A percentile compares a stretch with the other conserved stretches of the same genome.
phyloP scores from a whole-genome alignment of 2,888 invertebrate species.

The Melolontha melolontha region DNA sequence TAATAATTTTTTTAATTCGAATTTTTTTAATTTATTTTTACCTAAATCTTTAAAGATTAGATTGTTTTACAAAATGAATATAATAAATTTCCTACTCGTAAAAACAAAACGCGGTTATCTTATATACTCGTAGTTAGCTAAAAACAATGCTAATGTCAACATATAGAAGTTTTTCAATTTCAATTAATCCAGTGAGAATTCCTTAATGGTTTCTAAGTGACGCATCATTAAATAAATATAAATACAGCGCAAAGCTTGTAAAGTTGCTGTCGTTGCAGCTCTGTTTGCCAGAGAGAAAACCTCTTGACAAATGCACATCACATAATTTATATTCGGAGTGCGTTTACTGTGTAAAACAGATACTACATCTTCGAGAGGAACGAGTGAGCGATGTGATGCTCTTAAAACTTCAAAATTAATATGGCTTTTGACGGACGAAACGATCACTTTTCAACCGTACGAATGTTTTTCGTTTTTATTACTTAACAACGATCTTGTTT shows the following conservation, averaged over 20 bases:
- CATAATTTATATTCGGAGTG: slow-evolving; percentile 32
- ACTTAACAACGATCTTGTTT: slow-evolving; percentile 1
- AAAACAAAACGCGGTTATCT: too few species aligned
- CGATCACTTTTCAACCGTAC: slow-evolving; percentile 26
- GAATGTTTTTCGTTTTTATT: slow-evolving; percentile 15
- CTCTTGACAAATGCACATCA: slow-evolving; percentile 38
- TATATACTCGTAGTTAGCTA: too few species aligned
- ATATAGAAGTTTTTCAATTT: slow-evolving; percentile 5
- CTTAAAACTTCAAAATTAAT: slow-evolving; percentile 31
- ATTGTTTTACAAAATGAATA: too few species aligned
- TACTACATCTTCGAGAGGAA: slow-evolving; percentile 12
- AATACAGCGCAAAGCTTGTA: slow-evolving; percentile 12
- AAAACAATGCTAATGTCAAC: too few species aligned
- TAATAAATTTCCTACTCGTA: too few species aligned
- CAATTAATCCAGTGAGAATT: slow-evolving; percentile 33
- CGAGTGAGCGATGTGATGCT: slow-evolving; percentile 21
- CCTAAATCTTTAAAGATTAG: too few species aligned
- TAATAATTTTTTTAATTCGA: too few species aligned
- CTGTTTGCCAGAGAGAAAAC: slow-evolving; percentile 9
- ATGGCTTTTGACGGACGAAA: slow-evolving; percentile 13
- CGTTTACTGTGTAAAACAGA: slow-evolving; percentile 35
- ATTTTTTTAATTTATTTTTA: too few species aligned
- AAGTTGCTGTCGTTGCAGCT: slow-evolving; percentile 21
- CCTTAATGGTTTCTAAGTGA: slow-evolving; percentile 35
- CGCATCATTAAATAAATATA: background rate